A percentile compares a stretch with the other conserved stretches of the same genome.
These are phyloP conservation scores for Gymnodraco acuticeps DNA, from an alignment of 2,797 vertebrate genomes.

Conservation along the genomic window DNA sequence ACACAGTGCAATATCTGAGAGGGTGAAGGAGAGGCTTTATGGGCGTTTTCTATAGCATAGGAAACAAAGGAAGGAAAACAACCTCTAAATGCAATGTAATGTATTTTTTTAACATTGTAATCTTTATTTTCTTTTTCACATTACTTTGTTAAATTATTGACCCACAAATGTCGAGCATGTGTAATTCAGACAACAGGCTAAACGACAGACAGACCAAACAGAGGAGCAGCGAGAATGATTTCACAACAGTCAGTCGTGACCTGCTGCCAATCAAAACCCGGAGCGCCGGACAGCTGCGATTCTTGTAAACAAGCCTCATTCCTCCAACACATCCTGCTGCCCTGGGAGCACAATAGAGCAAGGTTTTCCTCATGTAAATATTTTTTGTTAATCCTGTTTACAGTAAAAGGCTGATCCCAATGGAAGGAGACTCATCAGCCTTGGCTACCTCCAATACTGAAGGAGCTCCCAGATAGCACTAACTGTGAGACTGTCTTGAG, in stretches of 20 bases:
- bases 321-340: slow-evolving; percentile 67
- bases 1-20: slow-evolving; percentile 23
- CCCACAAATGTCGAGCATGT: neutral
- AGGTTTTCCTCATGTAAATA: slow-evolving; percentile 72
- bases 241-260: slow-evolving; percentile 44
- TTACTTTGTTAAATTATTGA: slow-evolving; percentile 5
- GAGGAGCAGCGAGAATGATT: slow-evolving; percentile 18
- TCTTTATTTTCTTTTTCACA: neutral
- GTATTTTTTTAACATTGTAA: neutral
- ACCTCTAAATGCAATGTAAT: neutral
- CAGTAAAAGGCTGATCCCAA: slow-evolving; percentile 55
- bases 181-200: neutral
- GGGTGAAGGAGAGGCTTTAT: slow-evolving; percentile 17
- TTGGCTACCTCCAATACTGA: slow-evolving; percentile 12
- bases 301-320: slow-evolving; percentile 61
- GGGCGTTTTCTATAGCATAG: neutral
- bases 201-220: neutral
- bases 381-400: slow-evolving; percentile 75
- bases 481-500: neutral
- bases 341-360: slow-evolving; percentile 63
- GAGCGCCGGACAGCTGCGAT: slow-evolving; percentile 50
- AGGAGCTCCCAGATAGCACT: slow-evolving; percentile 11
- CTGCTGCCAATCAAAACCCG: slow-evolving; percentile 63
- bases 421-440: slow-evolving; percentile 36
- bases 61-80: neutral